Conservation (phyloP, 2,888 invertebrate species). For the Chironomus tentans region DNA sequence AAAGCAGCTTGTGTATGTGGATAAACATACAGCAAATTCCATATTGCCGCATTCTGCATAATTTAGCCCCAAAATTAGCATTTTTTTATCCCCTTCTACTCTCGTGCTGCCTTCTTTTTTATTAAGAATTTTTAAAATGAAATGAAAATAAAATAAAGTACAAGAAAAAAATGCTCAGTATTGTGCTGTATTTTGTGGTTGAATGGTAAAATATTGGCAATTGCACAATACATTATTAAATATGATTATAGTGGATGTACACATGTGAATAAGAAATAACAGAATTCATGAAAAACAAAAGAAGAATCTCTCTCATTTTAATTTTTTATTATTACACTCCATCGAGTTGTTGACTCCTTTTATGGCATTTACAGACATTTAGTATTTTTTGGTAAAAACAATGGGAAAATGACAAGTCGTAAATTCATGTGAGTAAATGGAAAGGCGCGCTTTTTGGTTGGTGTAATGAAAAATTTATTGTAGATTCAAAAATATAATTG, state of each 20-base stretch:
- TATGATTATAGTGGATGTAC: slow-evolving; percentile 20
- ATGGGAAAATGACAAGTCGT: not conserved
- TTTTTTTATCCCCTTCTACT: not conserved
- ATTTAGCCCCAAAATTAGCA: slow-evolving; percentile 26
- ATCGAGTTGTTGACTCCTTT: slow-evolving; percentile 21
- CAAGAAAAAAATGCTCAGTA: not conserved
- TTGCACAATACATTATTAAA: slow-evolving; percentile 27
- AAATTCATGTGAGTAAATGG: too few relatives aligned
- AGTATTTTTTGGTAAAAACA: not conserved
- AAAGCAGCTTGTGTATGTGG: not conserved
- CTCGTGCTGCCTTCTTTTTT: not conserved
- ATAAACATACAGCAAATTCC: slow-evolving; percentile 3
- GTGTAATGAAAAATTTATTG: too few relatives aligned
- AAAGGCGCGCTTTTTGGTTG: too few relatives aligned
- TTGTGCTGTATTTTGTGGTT: not conserved
- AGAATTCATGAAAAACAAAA: not conserved
- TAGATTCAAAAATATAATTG: too few relatives aligned
- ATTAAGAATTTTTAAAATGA: not conserved
- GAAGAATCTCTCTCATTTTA: too few relatives aligned
- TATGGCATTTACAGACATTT: slow-evolving; percentile 26
- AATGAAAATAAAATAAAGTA: not conserved
- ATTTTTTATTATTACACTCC: not conserved
- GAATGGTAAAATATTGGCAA: slow-evolving; percentile 25
- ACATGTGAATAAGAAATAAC: not conserved
- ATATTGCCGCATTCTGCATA: slow-evolving; percentile 25